A percentile compares a stretch with the other conserved stretches of the same genome.
phyloP scores from a whole-genome alignment of 1,140 invertebrate genomes.

The Trichogramma pretiosum region DNA sequence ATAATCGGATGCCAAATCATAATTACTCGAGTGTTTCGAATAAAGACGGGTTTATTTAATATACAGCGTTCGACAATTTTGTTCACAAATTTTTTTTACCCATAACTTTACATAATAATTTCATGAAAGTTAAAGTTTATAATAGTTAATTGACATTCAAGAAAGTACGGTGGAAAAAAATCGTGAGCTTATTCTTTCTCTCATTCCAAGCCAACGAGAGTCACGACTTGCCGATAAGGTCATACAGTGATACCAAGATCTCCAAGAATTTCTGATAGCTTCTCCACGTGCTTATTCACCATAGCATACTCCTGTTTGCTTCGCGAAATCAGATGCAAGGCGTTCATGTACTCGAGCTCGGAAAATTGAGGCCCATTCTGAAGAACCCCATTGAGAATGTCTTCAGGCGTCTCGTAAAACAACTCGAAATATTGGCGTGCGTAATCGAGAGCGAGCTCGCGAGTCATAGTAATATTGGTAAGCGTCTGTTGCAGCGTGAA shows the following conservation, averaged over 20 bases:
- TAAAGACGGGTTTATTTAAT: too few species aligned
- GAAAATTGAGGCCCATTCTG: slow-evolving; percentile 77
- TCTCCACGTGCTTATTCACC: slow-evolving; percentile 50
- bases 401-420: slow-evolving; percentile 74
- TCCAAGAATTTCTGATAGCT: slow-evolving; percentile 57
- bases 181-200: not conserved
- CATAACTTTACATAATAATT: too few species aligned
- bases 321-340: slow-evolving; percentile 62
- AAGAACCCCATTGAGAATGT: slow-evolving; percentile 71
- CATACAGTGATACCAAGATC: slow-evolving; percentile 57
- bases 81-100: too few species aligned
- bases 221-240: slow-evolving; percentile 7
- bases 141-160: too few species aligned
- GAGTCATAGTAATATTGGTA: slow-evolving; percentile 72
- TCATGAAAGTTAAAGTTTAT: too few species aligned
- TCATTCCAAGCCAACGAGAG: not conserved
- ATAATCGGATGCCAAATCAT: too few species aligned
- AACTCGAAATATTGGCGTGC: slow-evolving; percentile 84
- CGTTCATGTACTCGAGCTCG: slow-evolving; percentile 78
- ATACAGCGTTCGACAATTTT: too few species aligned
- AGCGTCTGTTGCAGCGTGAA: slow-evolving; percentile 79
- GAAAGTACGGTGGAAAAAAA: too few species aligned
- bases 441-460: slow-evolving; percentile 78
- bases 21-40: too few species aligned
- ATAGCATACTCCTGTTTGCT: slow-evolving; percentile 45